These are phyloP conservation scores for Aphaenogaster floridana DNA, from an alignment of 1,140 invertebrate genomes.

Conservation along the genomic window DNA sequence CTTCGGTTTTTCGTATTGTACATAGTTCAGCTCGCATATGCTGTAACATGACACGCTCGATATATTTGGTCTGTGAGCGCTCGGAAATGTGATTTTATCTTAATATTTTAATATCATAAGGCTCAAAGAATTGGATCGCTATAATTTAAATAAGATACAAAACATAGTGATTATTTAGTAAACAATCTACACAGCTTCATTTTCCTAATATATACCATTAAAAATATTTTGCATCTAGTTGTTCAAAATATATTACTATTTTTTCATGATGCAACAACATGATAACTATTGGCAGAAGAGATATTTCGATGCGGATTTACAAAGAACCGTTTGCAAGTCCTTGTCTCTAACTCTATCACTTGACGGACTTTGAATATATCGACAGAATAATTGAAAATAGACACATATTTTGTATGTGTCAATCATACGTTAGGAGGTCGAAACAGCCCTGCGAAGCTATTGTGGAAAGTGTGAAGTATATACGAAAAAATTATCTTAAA, in stretches of 20 bases:
- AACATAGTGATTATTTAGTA: constrained; percentile 11
- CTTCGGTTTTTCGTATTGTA: background rate
- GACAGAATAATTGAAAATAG: background rate
- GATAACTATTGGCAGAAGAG: constrained; percentile 18
- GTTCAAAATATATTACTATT: background rate
- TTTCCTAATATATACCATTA: background rate
- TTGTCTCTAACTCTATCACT: background rate
- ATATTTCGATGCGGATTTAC: background rate
- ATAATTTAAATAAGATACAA: background rate
- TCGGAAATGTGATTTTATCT: background rate
- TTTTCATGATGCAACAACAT: background rate
- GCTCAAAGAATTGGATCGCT: background rate
- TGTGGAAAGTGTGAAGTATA: background rate
- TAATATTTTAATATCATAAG: constrained; percentile 10
- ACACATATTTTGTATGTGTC: background rate
- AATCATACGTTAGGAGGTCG: background rate
- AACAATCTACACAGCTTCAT: background rate
- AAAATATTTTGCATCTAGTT: constrained; percentile 13
- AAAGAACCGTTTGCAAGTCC: constrained; percentile 13
- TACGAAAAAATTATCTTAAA: background rate
- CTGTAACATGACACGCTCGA: background rate
- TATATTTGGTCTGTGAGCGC: background rate
- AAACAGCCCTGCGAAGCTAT: background rate
- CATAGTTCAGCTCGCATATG: constrained; percentile 12
- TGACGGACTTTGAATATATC: background rate